These are phyloP conservation scores for Aproaerema taeniolella DNA, from an alignment of 2,888 invertebrate species.

Conservation along the genomic window DNA sequence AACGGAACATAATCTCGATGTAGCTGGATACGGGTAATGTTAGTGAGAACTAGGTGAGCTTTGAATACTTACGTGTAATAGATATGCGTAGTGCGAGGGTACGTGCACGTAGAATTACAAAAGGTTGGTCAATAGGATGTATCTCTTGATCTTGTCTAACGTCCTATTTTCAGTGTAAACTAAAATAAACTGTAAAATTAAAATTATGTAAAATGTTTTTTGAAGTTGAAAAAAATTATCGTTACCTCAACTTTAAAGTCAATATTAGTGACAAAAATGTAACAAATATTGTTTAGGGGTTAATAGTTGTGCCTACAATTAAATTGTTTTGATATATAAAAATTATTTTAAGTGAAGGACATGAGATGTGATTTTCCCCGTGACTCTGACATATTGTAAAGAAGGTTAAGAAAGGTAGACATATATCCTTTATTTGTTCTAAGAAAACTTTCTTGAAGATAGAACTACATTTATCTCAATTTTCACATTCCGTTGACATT, in stretches of 20 bases:
- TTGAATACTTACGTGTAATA: slow-evolving; percentile 31
- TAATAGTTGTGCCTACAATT: no score
- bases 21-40: slow-evolving; percentile 21
- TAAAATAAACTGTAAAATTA: no score
- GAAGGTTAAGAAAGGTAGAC: no score
- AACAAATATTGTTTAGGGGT: not conserved
- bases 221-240: not conserved
- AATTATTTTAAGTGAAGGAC: no score
- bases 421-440: no score
- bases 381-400: no score
- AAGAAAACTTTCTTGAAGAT: no score
- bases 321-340: no score
- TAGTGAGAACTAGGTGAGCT: slow-evolving; percentile 43
- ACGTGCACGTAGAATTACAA: slow-evolving; percentile 28
- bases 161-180: not conserved
- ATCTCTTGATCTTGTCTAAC: no score
- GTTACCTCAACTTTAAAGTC: not conserved
- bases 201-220: not conserved
- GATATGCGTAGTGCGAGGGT: slow-evolving; percentile 13
- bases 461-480: no score
- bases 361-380: no score
- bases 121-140: not conserved
- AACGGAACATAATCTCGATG: slow-evolving; percentile 25
- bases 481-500: no score
- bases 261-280: not conserved